phyloP scores from a whole-genome alignment of 2,888 invertebrate genomes.

The Polyommatus iphigenia region DNA sequence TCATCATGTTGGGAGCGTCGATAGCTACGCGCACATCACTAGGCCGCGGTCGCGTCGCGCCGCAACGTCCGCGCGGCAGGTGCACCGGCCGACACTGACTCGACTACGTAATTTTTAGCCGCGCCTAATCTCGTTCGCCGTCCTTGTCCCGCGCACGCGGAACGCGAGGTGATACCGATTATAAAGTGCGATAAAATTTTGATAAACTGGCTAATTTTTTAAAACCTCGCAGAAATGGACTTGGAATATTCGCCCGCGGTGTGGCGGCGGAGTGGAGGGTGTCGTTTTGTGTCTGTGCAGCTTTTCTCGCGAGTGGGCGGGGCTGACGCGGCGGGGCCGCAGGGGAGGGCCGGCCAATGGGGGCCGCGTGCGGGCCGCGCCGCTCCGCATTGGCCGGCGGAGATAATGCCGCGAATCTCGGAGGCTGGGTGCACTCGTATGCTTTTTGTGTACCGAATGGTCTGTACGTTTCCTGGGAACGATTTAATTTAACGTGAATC shows the following conservation, averaged over 20 bases:
- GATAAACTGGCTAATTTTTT: slow-evolving; percentile 54
- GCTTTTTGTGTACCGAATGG: slow-evolving; percentile 63
- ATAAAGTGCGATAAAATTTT: slow-evolving; percentile 40
- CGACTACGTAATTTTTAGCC: slow-evolving; percentile 61
- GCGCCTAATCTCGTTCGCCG: slow-evolving; percentile 61
- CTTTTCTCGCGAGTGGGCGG: slow-evolving; percentile 71
- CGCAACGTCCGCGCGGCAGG: slow-evolving; percentile 63
- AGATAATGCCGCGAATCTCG: slow-evolving; percentile 78
- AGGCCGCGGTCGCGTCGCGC: slow-evolving; percentile 41
- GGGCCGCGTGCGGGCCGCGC: slow-evolving; percentile 43
- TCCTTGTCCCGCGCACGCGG: slow-evolving; percentile 55
- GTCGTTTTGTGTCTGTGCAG: slow-evolving; percentile 59
- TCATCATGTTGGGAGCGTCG: slow-evolving; percentile 83
- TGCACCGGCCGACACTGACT: slow-evolving; percentile 68
- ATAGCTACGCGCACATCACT: slow-evolving; percentile 74
- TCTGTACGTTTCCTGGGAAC: slow-evolving; percentile 32
- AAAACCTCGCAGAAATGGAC: slow-evolving; percentile 49
- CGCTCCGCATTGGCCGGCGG: slow-evolving; percentile 64
- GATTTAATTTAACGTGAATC: slow-evolving; percentile 49
- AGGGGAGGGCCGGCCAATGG: slow-evolving; percentile 58
- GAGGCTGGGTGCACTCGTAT: slow-evolving; percentile 70
- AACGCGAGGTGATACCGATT: slow-evolving; percentile 50
- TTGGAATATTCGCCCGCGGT: slow-evolving; percentile 52
- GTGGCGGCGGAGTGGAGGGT: slow-evolving; percentile 56
- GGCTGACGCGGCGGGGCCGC: slow-evolving; percentile 75